These are phyloP conservation scores for Pithys albifrons DNA, from an alignment of 2,113 vertebrate species.

Conservation along the genomic window DNA sequence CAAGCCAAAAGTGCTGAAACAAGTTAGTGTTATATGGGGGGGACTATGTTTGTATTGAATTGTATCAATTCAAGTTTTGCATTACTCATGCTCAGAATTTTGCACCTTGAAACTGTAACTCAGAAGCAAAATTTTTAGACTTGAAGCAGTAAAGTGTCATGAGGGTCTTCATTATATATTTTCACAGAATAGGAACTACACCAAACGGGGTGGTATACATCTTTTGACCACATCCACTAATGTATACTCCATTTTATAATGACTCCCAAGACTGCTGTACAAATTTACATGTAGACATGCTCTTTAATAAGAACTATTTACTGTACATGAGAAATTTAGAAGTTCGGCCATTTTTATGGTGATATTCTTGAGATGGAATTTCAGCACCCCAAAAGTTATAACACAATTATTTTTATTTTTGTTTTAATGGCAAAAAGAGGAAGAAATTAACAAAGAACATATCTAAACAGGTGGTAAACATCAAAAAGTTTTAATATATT, in stretches of 20 bases:
- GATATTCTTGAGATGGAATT: background rate
- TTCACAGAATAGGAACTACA: background rate
- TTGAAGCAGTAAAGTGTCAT: background rate
- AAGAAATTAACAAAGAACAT: background rate
- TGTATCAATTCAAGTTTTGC: background rate
- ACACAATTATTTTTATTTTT: background rate
- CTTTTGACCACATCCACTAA: background rate
- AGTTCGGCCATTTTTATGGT: background rate
- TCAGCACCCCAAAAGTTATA: background rate
- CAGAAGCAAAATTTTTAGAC: background rate
- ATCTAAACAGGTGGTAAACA: background rate
- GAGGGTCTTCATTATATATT: background rate
- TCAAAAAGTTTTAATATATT: background rate
- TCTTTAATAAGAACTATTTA: background rate
- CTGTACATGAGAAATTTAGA: background rate
- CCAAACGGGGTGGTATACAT: background rate
- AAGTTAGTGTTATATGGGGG: fast-evolving
- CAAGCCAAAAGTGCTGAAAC: background rate
- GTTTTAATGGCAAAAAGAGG: background rate
- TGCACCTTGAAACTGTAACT: background rate
- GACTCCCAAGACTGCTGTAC: background rate
- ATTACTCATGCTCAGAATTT: background rate
- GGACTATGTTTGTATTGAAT: background rate
- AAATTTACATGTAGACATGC: background rate
- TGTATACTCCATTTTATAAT: background rate